Evolutionary conservation across 1,140 invertebrate species (phyloP).

Genomic region (Macrostomum lignano): DNA sequence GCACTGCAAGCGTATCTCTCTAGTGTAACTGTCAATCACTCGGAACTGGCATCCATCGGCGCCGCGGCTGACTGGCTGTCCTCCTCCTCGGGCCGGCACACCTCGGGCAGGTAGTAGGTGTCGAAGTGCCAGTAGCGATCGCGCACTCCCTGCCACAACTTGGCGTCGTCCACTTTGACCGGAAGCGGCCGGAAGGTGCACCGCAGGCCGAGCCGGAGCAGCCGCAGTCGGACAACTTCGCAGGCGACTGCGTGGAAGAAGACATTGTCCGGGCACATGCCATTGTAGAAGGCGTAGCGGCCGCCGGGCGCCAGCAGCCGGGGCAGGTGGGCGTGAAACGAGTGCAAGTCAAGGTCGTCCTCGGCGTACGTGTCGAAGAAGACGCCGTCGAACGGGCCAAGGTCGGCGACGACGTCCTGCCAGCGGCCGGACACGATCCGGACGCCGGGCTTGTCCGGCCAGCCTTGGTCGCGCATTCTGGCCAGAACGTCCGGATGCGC

Average conservation of each 20-base stretch:
- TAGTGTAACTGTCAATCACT: no score
- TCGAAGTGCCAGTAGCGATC: conserved; percentile 6
- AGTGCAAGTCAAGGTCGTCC: conserved; percentile 4
- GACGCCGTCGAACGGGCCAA: conserved; percentile 4
- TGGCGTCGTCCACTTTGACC: conserved; percentile 4
- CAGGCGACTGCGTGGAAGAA: conserved; percentile 6
- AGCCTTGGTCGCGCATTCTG: background rate
- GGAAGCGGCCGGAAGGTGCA: conserved; percentile 1
- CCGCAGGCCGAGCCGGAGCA: background rate
- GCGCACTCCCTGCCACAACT: conserved; percentile 1
- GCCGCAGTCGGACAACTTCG: background rate
- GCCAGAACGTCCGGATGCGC: conserved; percentile 3
- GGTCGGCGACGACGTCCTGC: background rate
- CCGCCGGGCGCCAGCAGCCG: conserved; percentile 1
- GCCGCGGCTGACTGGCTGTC: no score
- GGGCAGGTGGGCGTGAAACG: conserved; percentile 4
- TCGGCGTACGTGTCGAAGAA: conserved; percentile 7
- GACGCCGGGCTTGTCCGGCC: background rate
- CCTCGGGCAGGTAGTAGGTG: conserved; percentile 5
- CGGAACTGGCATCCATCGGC: no score
- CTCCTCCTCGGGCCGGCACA: no score
- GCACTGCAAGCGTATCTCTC: no score
- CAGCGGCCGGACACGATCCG: conserved; percentile 1
- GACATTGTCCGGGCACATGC: conserved; percentile 5
- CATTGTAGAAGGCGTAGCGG: conserved; percentile 5